Evolutionary conservation across 2,113 vertebrate genomes (phyloP).

Genomic region (Cyprinodon variegatus): DNA sequence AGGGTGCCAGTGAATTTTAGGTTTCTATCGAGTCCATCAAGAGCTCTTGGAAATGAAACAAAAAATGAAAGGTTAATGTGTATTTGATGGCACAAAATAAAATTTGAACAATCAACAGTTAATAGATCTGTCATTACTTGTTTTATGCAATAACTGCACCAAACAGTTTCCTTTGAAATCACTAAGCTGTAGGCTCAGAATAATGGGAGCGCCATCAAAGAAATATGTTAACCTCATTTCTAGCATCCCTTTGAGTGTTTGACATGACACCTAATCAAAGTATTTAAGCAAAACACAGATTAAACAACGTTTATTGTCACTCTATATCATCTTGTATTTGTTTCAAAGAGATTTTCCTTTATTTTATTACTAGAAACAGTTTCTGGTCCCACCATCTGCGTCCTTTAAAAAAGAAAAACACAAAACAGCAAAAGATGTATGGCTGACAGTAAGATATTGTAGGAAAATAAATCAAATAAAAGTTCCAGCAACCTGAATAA

Average conservation of each 20-base stretch:
- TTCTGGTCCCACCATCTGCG: neutral
- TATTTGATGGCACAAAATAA: neutral
- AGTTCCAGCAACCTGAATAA: slow-evolving; percentile 2
- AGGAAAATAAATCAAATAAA: neutral
- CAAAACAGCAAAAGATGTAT: neutral
- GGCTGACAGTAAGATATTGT: neutral
- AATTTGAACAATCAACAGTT: neutral
- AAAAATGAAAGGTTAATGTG: neutral
- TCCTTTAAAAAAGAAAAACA: neutral
- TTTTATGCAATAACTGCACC: neutral
- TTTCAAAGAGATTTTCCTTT: slow-evolving; percentile 15
- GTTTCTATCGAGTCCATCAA: neutral
- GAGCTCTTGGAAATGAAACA: neutral
- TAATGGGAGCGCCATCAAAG: slow-evolving; percentile 6
- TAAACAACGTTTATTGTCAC: slow-evolving; percentile 15
- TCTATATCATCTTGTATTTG: slow-evolving; percentile 5
- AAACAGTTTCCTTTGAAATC: slow-evolving; percentile 11
- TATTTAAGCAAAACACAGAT: slow-evolving; percentile 13
- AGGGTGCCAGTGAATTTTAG: neutral
- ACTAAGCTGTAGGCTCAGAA: slow-evolving; percentile 2
- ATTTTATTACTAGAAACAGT: slow-evolving; percentile 9
- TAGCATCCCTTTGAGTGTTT: slow-evolving; percentile 1
- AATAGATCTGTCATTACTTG: neutral
- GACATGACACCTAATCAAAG: slow-evolving; percentile 28
- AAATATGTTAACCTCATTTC: slow-evolving; percentile 20